phyloP scores from a whole-genome alignment of 2,797 vertebrate species.

The Galagoides demidoff region DNA sequence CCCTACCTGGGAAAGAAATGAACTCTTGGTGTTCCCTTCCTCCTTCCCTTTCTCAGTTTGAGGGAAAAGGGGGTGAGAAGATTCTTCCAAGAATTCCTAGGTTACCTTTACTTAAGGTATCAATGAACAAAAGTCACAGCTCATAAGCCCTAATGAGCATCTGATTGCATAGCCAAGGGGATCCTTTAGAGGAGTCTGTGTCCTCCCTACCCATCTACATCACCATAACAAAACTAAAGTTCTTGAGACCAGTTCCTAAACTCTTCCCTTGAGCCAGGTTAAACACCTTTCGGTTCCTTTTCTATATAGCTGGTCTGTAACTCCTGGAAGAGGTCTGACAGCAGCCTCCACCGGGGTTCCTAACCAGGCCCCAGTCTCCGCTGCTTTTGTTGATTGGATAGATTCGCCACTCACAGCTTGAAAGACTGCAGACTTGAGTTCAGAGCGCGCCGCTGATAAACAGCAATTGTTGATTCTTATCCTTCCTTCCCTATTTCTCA shows the following conservation, averaged over 20 bases:
- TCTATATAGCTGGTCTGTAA: not conserved
- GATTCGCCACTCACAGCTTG: not conserved
- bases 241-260: not conserved
- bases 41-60: not conserved
- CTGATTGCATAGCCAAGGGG: not conserved
- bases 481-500: not conserved
- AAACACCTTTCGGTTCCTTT: not conserved
- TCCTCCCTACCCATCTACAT: not conserved
- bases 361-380: not conserved
- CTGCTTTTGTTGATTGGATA: not conserved
- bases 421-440: not conserved
- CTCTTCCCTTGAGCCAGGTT: not conserved
- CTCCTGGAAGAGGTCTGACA: not conserved
- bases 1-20: not conserved
- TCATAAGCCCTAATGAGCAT: not conserved
- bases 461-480: not conserved
- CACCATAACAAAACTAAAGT: not conserved
- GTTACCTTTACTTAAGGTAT: slow-evolving; percentile 29
- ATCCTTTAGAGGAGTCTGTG: not conserved
- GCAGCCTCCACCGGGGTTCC: not conserved
- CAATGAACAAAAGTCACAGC: not conserved
- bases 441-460: not conserved
- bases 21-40: not conserved
- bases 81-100: slow-evolving; percentile 1
- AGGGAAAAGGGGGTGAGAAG: not conserved